A percentile compares a stretch with the other conserved stretches of the same genome.
Evolutionary conservation across 2,113 vertebrate genomes (phyloP).

Genomic region (Brachypteracias leptosomus): DNA sequence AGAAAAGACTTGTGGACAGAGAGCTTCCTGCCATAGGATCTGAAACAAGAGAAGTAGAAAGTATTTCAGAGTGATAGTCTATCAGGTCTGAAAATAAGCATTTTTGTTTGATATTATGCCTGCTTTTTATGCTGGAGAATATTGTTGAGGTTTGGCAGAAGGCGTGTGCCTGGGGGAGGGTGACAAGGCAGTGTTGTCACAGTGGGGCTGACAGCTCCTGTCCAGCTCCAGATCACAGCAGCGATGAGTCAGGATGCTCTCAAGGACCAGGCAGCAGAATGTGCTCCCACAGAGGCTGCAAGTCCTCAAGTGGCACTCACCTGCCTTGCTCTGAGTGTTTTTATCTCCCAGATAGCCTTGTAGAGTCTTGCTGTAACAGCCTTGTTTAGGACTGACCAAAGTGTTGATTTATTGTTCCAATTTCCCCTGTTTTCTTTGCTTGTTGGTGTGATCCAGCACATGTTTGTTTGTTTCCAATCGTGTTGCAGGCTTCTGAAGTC

Average conservation of each 20-base stretch:
- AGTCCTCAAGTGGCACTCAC: neutral
- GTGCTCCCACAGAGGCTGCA: neutral
- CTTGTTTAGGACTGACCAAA: neutral
- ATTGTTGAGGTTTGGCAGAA: neutral
- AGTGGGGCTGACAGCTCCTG: neutral
- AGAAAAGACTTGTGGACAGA: neutral
- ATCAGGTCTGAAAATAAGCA: neutral
- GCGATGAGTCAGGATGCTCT: neutral
- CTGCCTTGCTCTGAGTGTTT: neutral
- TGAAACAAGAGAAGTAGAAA: neutral
- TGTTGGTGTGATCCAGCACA: neutral
- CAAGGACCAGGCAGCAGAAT: neutral
- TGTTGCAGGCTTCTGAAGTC: neutral
- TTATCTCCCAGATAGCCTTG: neutral
- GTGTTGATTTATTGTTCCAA: neutral
- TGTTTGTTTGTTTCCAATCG: neutral
- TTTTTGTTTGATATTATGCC: neutral
- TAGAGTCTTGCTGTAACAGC: neutral
- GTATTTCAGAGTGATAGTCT: neutral
- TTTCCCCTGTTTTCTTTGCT: neutral
- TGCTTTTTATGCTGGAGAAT: neutral
- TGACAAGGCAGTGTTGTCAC: neutral
- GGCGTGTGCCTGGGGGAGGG: neutral
- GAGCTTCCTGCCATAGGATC: neutral
- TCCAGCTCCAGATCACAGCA: neutral